A percentile compares a stretch with the other conserved stretches of the same genome.
phyloP scores from a whole-genome alignment of 2,113 vertebrate genomes.

The Scatophagus argus region DNA sequence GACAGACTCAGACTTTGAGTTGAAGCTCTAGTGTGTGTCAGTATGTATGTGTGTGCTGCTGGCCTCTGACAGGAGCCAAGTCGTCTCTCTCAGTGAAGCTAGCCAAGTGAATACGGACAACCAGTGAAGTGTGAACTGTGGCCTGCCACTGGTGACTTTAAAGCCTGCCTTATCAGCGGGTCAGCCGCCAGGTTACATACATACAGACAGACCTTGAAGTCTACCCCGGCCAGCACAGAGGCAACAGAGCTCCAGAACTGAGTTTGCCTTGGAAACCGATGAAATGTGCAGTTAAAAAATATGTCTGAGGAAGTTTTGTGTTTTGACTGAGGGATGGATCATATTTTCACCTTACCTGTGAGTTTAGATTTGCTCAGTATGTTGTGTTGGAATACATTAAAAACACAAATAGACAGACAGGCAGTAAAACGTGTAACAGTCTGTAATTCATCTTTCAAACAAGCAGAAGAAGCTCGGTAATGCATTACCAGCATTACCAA shows the following conservation, averaged over 20 bases:
- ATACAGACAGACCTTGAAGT: slow-evolving; percentile 1
- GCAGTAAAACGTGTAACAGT: neutral
- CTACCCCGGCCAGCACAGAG: neutral
- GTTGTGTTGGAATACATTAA: neutral
- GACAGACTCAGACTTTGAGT: slow-evolving; percentile 27
- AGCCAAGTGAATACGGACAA: slow-evolving; percentile 48
- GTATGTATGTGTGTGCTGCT: neutral
- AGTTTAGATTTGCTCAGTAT: neutral
- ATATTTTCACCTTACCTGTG: neutral
- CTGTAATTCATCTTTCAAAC: slow-evolving; percentile 1
- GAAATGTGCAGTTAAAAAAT: neutral
- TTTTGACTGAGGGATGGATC: neutral
- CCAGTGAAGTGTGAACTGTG: slow-evolving; percentile 62
- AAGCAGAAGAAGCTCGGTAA: neutral
- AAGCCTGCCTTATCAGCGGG: slow-evolving; percentile 49
- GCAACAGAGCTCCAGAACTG: neutral
- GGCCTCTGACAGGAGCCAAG: slow-evolving; percentile 46
- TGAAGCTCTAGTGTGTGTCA: slow-evolving; percentile 7
- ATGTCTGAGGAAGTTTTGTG: neutral
- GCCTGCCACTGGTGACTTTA: slow-evolving; percentile 37
- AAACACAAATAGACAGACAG: neutral
- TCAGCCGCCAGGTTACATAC: slow-evolving; percentile 34
- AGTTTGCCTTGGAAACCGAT: neutral
- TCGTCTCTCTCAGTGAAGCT: slow-evolving; percentile 41
- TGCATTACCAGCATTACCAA: too few relatives aligned